A percentile compares a stretch with the other conserved stretches of the same genome.
Conservation (phyloP, 2,797 vertebrate genomes). For the Pseudomugil tenellus region DNA sequence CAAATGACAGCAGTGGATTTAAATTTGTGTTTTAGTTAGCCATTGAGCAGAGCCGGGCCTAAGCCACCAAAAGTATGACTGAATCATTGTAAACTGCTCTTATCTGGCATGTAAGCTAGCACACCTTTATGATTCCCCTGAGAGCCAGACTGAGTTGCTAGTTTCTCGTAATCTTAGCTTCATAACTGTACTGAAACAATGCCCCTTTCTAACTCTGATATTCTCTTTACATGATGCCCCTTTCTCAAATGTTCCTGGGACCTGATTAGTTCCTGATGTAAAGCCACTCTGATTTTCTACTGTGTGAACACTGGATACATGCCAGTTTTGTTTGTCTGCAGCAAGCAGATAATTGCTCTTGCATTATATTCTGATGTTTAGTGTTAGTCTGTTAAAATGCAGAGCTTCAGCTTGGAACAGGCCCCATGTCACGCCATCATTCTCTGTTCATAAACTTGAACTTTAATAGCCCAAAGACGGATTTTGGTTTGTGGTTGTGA, state of each 20-base stretch:
- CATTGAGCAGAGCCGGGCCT: not conserved
- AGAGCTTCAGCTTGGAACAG: not conserved
- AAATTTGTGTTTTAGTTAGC: not conserved
- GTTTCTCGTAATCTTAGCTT: slow-evolving; percentile 37
- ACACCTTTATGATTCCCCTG: slow-evolving; percentile 20
- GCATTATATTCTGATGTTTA: not conserved
- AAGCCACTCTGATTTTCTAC: slow-evolving; percentile 8
- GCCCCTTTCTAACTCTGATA: slow-evolving; percentile 20
- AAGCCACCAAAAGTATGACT: not conserved
- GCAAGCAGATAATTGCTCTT: not conserved
- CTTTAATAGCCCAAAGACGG: slow-evolving; percentile 46
- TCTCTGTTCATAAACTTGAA: slow-evolving; percentile 28
- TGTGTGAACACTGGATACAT: slow-evolving; percentile 1
- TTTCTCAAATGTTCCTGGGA: slow-evolving; percentile 37
- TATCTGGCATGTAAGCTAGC: slow-evolving; percentile 13
- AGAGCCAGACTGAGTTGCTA: slow-evolving; percentile 35
- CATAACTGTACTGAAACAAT: slow-evolving; percentile 46
- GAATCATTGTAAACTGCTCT: not conserved
- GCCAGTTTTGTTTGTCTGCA: slow-evolving; percentile 16
- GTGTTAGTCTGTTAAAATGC: slow-evolving; percentile 5
- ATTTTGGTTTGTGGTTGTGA: slow-evolving; percentile 60
- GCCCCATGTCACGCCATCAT: slow-evolving; percentile 6
- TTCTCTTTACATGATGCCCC: slow-evolving; percentile 35
- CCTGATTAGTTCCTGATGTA: slow-evolving; percentile 57
- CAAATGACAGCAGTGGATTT: not conserved